Evolutionary conservation across 2,797 vertebrate genomes (phyloP).

Genomic region (Acropternis orthonyx): DNA sequence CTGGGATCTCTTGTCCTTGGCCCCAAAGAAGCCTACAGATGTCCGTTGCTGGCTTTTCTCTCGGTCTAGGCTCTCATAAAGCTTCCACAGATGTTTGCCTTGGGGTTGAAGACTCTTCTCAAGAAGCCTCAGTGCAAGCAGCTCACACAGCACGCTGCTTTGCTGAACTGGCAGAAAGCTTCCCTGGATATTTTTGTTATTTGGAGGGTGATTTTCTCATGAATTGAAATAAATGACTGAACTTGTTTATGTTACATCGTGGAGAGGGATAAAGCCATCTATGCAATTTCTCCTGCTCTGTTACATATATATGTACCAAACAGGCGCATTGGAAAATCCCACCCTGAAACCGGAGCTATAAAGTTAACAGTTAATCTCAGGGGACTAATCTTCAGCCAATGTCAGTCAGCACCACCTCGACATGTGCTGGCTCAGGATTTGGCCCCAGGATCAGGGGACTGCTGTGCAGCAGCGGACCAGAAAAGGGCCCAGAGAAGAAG

Average conservation of each 20-base stretch:
- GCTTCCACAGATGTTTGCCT: constrained; percentile 21
- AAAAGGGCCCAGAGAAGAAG: background rate
- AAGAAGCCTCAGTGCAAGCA: background rate
- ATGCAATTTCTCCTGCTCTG: background rate
- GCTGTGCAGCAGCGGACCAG: background rate
- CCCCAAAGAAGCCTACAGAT: background rate
- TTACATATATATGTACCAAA: background rate
- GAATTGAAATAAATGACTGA: background rate
- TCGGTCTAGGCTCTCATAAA: background rate
- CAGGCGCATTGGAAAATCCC: background rate
- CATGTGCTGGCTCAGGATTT: background rate
- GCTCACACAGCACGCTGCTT: background rate
- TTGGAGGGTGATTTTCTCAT: background rate
- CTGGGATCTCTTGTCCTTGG: background rate
- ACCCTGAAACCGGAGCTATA: background rate
- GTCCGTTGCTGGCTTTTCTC: background rate
- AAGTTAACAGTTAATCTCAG: background rate
- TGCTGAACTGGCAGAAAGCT: background rate
- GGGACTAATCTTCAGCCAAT: background rate
- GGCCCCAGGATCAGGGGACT: background rate
- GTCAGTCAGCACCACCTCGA: background rate
- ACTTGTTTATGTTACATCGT: background rate
- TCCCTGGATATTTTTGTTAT: background rate
- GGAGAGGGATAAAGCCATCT: background rate
- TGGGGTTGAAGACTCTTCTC: background rate